Evolutionary conservation across 2,113 vertebrate genomes (phyloP), one percentile per base, ranked within the genome.

Genomic region (Lepus timidus): DNA sequence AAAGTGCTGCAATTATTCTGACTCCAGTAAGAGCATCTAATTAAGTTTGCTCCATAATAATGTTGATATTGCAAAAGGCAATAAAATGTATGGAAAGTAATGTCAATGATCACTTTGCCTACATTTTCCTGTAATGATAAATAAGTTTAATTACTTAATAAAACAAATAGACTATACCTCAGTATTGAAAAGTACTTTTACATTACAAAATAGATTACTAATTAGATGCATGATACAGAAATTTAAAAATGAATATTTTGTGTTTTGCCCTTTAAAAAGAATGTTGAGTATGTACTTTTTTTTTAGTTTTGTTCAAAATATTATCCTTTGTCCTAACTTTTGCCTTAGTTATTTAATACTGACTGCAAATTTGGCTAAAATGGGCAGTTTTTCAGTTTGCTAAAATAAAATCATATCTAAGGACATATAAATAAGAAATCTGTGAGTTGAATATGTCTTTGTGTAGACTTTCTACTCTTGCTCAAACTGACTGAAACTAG

Each of bases 71-170:
- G 75, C 75, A 96, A 98, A 98, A 98, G 83, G 96, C 96, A 98
- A 97, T 96, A 95, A 96, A 97, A 96, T 83, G 90, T 97, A 94
- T 10, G 44, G 71, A 94, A 97, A 97, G 91, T 93, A 98, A 98
- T 98, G 98, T 98, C 98, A 98, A 96, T 52, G 97, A 98, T 98
- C 98, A 98, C 97, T 98, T 98, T 97, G 87, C 97, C 96, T 97
- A 92, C 65, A 93, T 98, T 97, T 98, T 95, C 91, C 96, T 93
- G 33, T 97, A 97, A 98, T 98, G 97, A 98, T 84, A 97, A 97
- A 98, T 96, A 90, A 96, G 95, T 76, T 79, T 86, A 81, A 95
- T 97, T 78, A 83, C 19, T 61, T 92, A 88, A 93, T 93, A 76
- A 29, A 84, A 96, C 49, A 94, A 74, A 96, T 96, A 13, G 33